Conservation (phyloP, 2,113 vertebrate genomes). For the Passer montanus region DNA sequence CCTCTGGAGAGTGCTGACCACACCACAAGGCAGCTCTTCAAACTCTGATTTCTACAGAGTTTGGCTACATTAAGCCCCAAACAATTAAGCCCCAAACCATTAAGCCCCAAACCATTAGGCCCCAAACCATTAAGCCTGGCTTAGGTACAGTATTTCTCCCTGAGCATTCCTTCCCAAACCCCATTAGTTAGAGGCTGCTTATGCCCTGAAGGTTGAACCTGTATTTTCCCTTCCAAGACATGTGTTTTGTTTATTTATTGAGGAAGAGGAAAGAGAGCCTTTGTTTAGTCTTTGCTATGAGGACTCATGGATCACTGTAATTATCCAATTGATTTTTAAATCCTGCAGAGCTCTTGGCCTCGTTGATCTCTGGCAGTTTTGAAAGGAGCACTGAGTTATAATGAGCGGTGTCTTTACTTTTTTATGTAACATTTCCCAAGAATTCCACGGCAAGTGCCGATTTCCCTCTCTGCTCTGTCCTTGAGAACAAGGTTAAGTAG, state of each 20-base stretch:
- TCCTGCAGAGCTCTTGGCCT: not conserved
- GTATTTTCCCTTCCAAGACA: not conserved
- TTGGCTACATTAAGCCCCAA: not conserved
- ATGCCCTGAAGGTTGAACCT: not conserved
- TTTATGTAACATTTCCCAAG: not conserved
- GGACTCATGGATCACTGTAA: constrained; percentile 6
- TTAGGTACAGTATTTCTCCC: not conserved
- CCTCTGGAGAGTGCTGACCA: not conserved
- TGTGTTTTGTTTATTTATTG: not conserved
- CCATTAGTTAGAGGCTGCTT: not conserved
- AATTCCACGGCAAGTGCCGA: not conserved
- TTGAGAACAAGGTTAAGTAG: constrained; percentile 22
- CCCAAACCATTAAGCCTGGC: not conserved
- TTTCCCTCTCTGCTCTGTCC: not conserved
- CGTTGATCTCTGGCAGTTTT: not conserved
- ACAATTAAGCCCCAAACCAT: not conserved
- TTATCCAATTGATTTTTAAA: constrained; percentile 29
- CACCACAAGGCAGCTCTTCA: not conserved
- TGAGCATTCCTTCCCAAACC: not conserved
- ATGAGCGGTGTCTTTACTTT: not conserved
- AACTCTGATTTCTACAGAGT: not conserved
- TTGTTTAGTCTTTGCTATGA: constrained; percentile 23
- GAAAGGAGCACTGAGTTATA: not conserved
- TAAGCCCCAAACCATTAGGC: too few relatives aligned
- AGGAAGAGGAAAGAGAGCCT: not conserved